Base-by-base conservation (phyloP, 2,888 invertebrate genomes). In the Rotaria magnacalcarata region DNA sequence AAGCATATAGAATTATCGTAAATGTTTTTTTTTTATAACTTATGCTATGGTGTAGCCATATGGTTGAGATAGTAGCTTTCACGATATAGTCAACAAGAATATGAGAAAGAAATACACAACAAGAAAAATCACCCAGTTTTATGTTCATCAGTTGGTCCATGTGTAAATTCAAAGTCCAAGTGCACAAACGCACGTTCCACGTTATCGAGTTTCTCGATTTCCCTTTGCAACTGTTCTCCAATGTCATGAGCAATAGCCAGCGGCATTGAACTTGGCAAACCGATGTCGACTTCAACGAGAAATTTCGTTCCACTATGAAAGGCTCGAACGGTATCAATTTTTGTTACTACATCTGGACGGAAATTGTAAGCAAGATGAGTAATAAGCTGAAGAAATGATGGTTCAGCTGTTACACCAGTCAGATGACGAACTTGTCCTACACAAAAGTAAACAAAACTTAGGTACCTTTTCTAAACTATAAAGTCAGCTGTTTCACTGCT, bases 151-250 rank as follows among this genome's bases (percentile, higher is more conserved):
- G 24, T 4, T 58, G 58, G 58, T 6, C 7, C 24, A 58, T 58
- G 58, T 21, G 58, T 58, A 58, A n/a, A 7, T 24, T 92, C 92
- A 88, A 92, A 92, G 88, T 92, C 92, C 21, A 91, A 88, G 88
- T 92, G 92, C 0, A 92, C 92, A 88, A 92, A 92, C 0, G 92
- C 92, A 85, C 92, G 88, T 87, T 92, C 92, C 0, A 92, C 92
- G 86, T 91, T 90, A 24, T 89, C 89, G 84, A 92, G 88, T 19
- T 89, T 88, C 88, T 92, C 92, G 74, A 92, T 89, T 88, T 91
- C 91, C 87, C 90, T 90, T 88, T 92, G 92, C 58, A 92, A 89
- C 0, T 90, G 88, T 88, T 92, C 92, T 7, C 90, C 91, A 85
- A 92, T 92, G 88, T 92, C 91, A 87, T 92, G 92, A 0, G 92